phyloP scores from a whole-genome alignment of 2,113 vertebrate genomes.

The Paracanthobrama guichenoti region DNA sequence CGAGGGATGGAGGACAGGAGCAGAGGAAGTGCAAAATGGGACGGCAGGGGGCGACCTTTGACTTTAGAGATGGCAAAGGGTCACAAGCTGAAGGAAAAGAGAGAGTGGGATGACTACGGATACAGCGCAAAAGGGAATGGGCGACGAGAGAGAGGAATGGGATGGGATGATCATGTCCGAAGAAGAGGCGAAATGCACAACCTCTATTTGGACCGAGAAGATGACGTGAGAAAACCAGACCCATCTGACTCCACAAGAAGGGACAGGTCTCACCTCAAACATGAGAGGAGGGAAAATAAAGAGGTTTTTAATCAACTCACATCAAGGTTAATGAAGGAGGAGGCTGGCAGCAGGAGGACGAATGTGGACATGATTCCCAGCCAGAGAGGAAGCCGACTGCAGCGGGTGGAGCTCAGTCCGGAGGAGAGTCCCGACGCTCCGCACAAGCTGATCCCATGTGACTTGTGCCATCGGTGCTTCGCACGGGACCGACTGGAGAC shows the following conservation, averaged over 20 bases:
- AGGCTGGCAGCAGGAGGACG: no score
- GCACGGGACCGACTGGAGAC: slow-evolving; percentile 74
- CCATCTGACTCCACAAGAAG: neutral
- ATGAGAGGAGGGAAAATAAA: neutral
- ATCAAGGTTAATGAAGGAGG: neutral
- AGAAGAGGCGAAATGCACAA: neutral
- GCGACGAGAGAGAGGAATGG: neutral
- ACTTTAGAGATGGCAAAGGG: slow-evolving; percentile 61
- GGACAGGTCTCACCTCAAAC: neutral
- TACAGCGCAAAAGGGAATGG: neutral
- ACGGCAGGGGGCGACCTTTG: slow-evolving; percentile 66
- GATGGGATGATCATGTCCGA: slow-evolving; percentile 1
- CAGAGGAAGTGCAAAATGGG: neutral
- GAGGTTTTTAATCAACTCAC: neutral
- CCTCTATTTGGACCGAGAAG: neutral
- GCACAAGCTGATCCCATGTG: slow-evolving; percentile 69
- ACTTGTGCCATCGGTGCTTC: slow-evolving; percentile 80
- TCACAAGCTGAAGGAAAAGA: slow-evolving; percentile 45
- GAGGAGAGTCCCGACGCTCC: neutral
- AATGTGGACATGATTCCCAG: neutral
- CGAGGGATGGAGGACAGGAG: slow-evolving; percentile 38
- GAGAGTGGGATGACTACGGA: neutral
- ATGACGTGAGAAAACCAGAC: slow-evolving; percentile 29
- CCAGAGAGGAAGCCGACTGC: neutral
- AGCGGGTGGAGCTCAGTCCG: slow-evolving; percentile 15